Conservation (phyloP, 2,797 vertebrate species). For the Ciconia nigra region DNA sequence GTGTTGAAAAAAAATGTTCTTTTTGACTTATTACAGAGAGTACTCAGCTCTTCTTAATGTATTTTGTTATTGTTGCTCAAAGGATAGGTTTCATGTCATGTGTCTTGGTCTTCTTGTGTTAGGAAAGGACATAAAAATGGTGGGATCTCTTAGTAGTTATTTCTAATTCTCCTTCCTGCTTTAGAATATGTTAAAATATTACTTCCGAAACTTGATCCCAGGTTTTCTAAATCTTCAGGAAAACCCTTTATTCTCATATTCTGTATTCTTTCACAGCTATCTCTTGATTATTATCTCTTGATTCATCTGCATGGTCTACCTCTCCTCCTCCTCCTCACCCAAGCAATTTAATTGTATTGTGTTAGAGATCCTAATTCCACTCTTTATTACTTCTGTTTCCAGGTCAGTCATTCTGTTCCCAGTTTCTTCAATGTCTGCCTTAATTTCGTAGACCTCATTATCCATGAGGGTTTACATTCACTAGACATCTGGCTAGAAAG, state of each 20-base stretch:
- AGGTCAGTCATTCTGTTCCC: background rate
- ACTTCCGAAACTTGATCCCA: background rate
- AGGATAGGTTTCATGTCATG: background rate
- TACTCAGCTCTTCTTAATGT: background rate
- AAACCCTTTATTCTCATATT: background rate
- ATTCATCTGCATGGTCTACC: background rate
- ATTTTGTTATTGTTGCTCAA: background rate
- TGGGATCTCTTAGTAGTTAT: background rate
- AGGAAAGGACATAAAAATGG: background rate
- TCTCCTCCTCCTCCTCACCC: background rate
- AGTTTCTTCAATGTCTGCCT: background rate
- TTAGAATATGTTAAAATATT: background rate
- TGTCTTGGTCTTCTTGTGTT: background rate
- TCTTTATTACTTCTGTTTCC: background rate
- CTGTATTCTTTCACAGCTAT: background rate
- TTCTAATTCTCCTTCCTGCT: background rate
- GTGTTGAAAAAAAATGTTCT: background rate
- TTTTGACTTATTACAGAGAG: background rate
- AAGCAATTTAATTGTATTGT: background rate
- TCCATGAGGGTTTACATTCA: background rate
- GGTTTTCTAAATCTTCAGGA: background rate
- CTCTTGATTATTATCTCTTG: background rate
- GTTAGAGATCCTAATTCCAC: background rate
- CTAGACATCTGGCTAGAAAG: background rate
- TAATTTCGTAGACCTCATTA: background rate